Conservation (phyloP, 1,140 invertebrate species). For the Apis laboriosa region DNA sequence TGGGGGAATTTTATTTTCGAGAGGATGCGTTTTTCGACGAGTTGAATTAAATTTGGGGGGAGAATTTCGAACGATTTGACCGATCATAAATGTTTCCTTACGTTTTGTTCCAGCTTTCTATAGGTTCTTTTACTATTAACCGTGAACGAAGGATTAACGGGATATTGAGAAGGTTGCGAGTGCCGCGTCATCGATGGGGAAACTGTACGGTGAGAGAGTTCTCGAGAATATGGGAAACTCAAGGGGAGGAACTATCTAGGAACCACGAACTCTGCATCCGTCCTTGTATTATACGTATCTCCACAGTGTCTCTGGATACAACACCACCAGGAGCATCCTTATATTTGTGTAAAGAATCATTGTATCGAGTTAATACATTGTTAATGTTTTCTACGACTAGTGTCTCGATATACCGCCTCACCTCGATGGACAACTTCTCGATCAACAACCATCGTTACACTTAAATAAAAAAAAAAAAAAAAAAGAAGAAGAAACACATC, state of each 20-base stretch:
- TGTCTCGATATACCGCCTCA: neutral
- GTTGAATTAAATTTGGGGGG: neutral
- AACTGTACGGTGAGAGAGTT: neutral
- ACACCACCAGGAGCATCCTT: neutral
- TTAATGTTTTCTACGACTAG: neutral
- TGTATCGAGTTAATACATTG: neutral
- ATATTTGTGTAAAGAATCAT: slow-evolving; percentile 16
- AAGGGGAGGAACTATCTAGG: neutral
- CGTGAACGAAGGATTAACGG: neutral
- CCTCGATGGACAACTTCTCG: neutral
- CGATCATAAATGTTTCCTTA: neutral
- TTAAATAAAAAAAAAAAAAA: too few relatives aligned
- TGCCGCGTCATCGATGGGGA: neutral
- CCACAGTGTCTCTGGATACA: neutral
- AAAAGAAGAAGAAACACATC: too few relatives aligned
- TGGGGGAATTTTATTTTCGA: neutral
- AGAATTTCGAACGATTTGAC: neutral
- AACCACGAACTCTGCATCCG: neutral
- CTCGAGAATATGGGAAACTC: neutral
- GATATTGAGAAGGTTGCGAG: slow-evolving; percentile 7
- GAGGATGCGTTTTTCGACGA: too few relatives aligned
- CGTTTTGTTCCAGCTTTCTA: slow-evolving; percentile 72
- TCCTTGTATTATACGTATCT: neutral
- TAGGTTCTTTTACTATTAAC: slow-evolving; percentile 73
- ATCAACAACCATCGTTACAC: too few relatives aligned